A percentile compares a stretch with the other conserved stretches of the same genome.
Evolutionary conservation across 2,888 invertebrate species (phyloP).

Genomic region (Dryadula phaetusa): DNA sequence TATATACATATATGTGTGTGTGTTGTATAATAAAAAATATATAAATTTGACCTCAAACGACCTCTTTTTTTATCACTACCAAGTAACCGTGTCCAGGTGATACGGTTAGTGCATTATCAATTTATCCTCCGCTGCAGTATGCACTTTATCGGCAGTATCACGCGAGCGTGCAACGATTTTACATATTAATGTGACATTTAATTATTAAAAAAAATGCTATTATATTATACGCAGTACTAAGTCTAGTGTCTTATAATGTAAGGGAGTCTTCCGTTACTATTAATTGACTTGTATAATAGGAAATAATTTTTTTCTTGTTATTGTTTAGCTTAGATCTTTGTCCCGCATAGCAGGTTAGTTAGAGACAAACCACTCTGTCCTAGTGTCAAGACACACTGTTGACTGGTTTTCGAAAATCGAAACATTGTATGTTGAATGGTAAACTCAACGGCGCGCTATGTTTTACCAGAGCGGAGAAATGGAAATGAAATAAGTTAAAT

Average conservation of each 20-base stretch:
- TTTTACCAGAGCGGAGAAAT: not conserved
- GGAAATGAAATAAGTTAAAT: not conserved
- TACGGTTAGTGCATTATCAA: constrained; percentile 38
- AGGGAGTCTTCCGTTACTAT: too few relatives aligned
- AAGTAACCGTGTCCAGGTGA: constrained; percentile 40
- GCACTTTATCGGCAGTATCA: constrained; percentile 30
- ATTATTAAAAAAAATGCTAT: not conserved
- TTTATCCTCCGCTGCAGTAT: constrained; percentile 11
- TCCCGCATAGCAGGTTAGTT: too few relatives aligned
- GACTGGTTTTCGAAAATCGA: too few relatives aligned
- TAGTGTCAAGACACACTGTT: too few relatives aligned
- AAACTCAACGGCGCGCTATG: not conserved
- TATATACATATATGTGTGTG: not conserved
- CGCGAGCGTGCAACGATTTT: constrained; percentile 39
- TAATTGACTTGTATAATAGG: too few relatives aligned
- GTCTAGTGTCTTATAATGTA: too few relatives aligned
- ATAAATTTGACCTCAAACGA: constrained; percentile 35
- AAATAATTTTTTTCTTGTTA: too few relatives aligned
- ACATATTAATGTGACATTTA: constrained; percentile 42
- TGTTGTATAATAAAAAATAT: constrained; percentile 3
- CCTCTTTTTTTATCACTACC: constrained; percentile 40
- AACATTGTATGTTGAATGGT: too few relatives aligned
- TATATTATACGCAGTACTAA: too few relatives aligned
- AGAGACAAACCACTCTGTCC: too few relatives aligned
- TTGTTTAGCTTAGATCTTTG: too few relatives aligned